A percentile compares a stretch with the other conserved stretches of the same genome.
These are phyloP conservation scores for Eristalis tenax DNA, from an alignment of 2,888 invertebrate species.

Conservation along the genomic window DNA sequence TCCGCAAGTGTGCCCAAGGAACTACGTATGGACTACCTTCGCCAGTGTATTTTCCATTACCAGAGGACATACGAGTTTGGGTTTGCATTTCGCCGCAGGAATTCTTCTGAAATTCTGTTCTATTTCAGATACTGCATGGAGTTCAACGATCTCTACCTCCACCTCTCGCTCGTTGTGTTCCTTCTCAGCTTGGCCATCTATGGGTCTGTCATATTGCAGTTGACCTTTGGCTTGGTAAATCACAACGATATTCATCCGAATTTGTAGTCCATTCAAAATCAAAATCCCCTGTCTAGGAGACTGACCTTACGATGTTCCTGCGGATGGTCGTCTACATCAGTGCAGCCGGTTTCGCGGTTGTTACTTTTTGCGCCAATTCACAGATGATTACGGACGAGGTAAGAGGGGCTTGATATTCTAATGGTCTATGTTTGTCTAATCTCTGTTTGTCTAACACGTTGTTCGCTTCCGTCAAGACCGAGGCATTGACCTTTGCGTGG, in stretches of 20 bases:
- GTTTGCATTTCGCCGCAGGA: neutral
- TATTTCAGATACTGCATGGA: constrained; percentile 74
- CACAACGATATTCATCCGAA: neutral
- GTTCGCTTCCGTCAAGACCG: constrained; percentile 73
- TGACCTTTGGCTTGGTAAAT: constrained; percentile 75
- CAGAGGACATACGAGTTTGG: constrained; percentile 75
- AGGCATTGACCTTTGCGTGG: constrained; percentile 74
- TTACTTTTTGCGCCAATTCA: constrained; percentile 77
- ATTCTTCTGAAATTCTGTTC: neutral
- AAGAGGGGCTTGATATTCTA: neutral
- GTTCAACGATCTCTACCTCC: constrained; percentile 74
- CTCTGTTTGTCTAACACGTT: too few species aligned
- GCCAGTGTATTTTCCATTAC: constrained; percentile 76
- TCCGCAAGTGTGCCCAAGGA: constrained; percentile 74
- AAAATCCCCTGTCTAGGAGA: constrained; percentile 13
- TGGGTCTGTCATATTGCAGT: constrained; percentile 76
- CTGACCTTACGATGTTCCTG: constrained; percentile 1
- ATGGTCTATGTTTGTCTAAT: neutral
- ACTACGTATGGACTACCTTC: constrained; percentile 75
- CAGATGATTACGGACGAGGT: constrained; percentile 74
- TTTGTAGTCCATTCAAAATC: neutral
- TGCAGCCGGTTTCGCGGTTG: constrained; percentile 76
- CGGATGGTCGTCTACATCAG: constrained; percentile 76
- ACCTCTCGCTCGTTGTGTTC: constrained; percentile 77
- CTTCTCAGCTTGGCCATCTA: constrained; percentile 75